Base-by-base conservation (phyloP, 2,797 vertebrate species). In the Scarus forsteni region DNA sequence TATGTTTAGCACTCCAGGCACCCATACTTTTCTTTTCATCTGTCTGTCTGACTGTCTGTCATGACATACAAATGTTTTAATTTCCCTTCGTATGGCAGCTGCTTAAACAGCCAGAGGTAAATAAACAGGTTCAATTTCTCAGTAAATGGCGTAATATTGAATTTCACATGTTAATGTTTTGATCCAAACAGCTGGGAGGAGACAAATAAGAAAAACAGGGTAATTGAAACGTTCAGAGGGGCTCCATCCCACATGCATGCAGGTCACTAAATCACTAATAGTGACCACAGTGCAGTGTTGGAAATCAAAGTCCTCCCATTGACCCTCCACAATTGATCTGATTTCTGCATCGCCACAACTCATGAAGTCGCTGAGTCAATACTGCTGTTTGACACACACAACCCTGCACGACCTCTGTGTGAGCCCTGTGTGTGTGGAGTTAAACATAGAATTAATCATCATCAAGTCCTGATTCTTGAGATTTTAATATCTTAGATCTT, bases 81-180 rank as follows among this genome's bases (percentile, higher is more conserved):
- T 60, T 73, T 53, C 40, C 15, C 50, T 43, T 72, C 79, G 67
- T 66, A 67, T 34, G 38, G 48, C 63, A 69, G 79, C 66, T 59
- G 75, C 84, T 87, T 35, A 67, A 54, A 54, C 69, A 73, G 44
- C 75, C 73, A 86, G 84, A 78, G 74, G 68, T 66, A 56, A 83
- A 79, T 79, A 87, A 88, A 91, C 78, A 78, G 62, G 58, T 57
- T 70, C 64, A 58, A 78, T 84, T 83, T 84, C 75, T 79, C 0
- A 2, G 59, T 68, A 68, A 69, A 66, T 69, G 65, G 60, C 70
- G 50, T 50, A 49, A 53, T 75, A 79, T 77, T 81, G 77, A 76
- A 77, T 85, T 87, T 79, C 67, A 18, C 35, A 64, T 71, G 73
- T 78, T 72, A 39, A 70, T 66, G 58, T 77, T 85, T 79, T 70